phyloP scores from a whole-genome alignment of 2,113 vertebrate species.

The Toxostoma redivivum region DNA sequence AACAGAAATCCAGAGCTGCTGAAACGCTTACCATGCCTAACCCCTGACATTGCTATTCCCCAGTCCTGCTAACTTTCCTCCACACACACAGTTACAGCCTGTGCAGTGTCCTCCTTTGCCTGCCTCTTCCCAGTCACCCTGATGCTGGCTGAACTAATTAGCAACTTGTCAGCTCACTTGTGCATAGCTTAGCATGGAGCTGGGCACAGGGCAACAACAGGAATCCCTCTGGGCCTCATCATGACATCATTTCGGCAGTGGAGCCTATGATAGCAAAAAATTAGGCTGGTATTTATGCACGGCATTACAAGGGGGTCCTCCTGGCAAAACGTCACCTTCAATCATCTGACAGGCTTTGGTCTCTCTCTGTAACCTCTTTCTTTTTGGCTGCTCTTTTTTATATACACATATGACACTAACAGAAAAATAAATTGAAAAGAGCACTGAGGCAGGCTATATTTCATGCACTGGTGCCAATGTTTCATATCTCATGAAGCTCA shows the following conservation, averaged over 20 bases:
- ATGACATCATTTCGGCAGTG: constrained; percentile 42
- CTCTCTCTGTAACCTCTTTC: constrained; percentile 57
- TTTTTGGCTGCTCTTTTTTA: constrained; percentile 58
- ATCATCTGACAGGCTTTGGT: constrained; percentile 55
- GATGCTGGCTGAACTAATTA: constrained; percentile 22
- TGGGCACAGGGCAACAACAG: background rate
- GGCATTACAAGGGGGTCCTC: constrained; percentile 22
- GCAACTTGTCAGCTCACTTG: background rate
- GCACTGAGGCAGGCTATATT: constrained; percentile 80
- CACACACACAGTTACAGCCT: fast-evolving
- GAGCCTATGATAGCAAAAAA: constrained; percentile 54
- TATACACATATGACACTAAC: constrained; percentile 63
- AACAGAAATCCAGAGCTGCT: background rate
- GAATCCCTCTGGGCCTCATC: constrained; percentile 51
- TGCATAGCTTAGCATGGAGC: background rate
- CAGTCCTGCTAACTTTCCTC: fast-evolving
- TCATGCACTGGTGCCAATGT: constrained; percentile 76
- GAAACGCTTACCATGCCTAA: background rate
- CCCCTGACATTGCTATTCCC: background rate
- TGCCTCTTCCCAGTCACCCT: background rate
- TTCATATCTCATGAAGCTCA: constrained; percentile 79
- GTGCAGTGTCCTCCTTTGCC: fast-evolving
- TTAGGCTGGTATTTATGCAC: constrained; percentile 54
- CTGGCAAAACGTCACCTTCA: constrained; percentile 66
- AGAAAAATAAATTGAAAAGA: constrained; percentile 84